Conservation (phyloP, 2,888 invertebrate species). For the Parthenolecanium corni region DNA sequence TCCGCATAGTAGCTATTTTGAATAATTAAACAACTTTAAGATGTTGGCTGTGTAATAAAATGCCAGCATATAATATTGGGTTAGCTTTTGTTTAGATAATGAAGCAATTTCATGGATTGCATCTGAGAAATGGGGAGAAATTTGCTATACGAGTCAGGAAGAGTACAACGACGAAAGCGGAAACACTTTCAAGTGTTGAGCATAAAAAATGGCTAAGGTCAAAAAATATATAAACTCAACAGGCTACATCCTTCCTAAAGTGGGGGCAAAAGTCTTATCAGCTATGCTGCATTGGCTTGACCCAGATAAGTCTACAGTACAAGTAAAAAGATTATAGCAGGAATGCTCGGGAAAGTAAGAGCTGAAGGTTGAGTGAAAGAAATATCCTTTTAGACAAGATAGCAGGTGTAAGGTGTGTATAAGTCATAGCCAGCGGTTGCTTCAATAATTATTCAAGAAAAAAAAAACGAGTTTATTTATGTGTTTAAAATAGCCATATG, state of each 20-base stretch:
- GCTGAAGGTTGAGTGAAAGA: not conserved
- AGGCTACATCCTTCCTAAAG: not conserved
- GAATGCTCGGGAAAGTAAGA: not conserved
- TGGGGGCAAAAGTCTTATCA: too few relatives aligned
- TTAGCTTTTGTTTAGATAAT: too few relatives aligned
- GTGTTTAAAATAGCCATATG: too few relatives aligned
- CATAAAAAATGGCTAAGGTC: not conserved
- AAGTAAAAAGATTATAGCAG: not conserved
- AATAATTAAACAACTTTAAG: too few relatives aligned
- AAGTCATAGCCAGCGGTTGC: not conserved
- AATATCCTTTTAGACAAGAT: not conserved
- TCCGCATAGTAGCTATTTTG: too few relatives aligned
- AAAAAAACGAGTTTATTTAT: too few relatives aligned
- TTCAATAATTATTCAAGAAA: too few relatives aligned
- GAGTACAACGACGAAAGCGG: not conserved
- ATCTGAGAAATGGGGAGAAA: not conserved
- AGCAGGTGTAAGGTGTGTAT: not conserved
- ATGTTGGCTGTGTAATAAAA: too few relatives aligned
- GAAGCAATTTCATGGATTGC: too few relatives aligned
- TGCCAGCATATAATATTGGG: too few relatives aligned
- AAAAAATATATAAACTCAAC: not conserved
- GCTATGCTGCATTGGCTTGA: not conserved
- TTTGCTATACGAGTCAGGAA: not conserved
- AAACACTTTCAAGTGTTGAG: not conserved
- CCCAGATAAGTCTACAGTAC: too few relatives aligned